A percentile compares a stretch with the other conserved stretches of the same genome.
Conservation (phyloP, 2,113 vertebrate species). For the Apus apus region DNA sequence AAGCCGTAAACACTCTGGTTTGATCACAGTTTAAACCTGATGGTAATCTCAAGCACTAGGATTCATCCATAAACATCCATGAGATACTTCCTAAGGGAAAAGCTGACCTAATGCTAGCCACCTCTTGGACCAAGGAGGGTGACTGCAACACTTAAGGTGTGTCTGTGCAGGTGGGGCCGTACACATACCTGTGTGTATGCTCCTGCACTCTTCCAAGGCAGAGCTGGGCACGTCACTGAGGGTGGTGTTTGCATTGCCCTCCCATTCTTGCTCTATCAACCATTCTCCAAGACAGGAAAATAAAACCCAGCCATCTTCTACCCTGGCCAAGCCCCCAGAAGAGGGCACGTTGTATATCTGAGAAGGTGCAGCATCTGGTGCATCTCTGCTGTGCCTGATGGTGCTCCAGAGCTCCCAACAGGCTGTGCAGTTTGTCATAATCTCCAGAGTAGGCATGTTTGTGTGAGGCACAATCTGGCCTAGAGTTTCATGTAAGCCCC, state of each 20-base stretch:
- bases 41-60: neutral
- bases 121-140: neutral
- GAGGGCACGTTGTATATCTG: rapidly evolving
- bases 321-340: neutral
- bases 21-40: neutral
- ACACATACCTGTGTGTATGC: no score
- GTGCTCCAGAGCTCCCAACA: neutral
- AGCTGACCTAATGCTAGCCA: neutral
- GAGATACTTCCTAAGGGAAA: neutral
- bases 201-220: rapidly evolving
- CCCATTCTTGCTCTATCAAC: neutral
- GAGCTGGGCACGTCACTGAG: rapidly evolving
- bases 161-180: rapidly evolving
- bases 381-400: neutral
- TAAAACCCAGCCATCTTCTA: neutral
- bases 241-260: neutral
- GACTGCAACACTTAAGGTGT: neutral
- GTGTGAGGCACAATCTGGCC: neutral
- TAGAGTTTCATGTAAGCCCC: neutral
- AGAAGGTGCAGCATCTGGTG: neutral
- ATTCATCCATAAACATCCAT: neutral
- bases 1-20: neutral
- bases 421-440: neutral
- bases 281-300: neutral
- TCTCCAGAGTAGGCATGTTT: neutral